Percentiles rank a stretch among this genome's conserved stretches.
These are phyloP conservation scores for Drosophila acutilabella DNA, from an alignment of 2,888 invertebrate species.

Conservation along the genomic window DNA sequence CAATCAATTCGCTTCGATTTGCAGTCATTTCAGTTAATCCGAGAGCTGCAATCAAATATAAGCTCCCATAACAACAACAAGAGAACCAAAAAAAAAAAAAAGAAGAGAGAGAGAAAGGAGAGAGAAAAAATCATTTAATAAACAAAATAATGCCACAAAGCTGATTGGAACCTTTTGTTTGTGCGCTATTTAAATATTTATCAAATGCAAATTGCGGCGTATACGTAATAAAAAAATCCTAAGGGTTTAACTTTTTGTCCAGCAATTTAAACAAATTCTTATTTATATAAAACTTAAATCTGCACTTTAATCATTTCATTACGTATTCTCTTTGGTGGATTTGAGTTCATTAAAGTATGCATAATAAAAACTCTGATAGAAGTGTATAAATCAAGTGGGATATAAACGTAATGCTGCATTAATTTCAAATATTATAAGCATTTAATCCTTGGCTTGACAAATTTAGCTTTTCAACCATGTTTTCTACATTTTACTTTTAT, in stretches of 20 bases:
- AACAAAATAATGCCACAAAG: conserved; percentile 19
- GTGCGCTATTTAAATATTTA: conserved; percentile 26
- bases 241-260: neutral
- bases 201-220: conserved; percentile 17
- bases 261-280: neutral
- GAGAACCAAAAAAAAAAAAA: neutral
- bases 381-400: neutral
- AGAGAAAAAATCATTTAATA: conserved; percentile 12
- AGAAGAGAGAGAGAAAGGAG: neutral
- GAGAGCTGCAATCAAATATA: conserved; percentile 20
- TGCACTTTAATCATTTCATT: too few species aligned
- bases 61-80: conserved; percentile 15
- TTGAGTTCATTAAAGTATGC: too few species aligned
- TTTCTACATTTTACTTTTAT: too few species aligned
- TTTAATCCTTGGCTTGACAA: neutral
- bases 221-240: conserved; percentile 12
- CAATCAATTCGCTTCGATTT: conserved; percentile 14
- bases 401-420: neutral
- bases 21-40: conserved; percentile 12
- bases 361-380: too few species aligned
- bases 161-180: conserved; percentile 10
- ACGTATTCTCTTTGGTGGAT: too few species aligned
- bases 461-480: neutral
- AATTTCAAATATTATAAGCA: neutral
- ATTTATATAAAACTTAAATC: too few species aligned